These are phyloP conservation scores for Leptinotarsa tumamoca DNA, from an alignment of 2,888 invertebrate genomes.

Conservation along the genomic window DNA sequence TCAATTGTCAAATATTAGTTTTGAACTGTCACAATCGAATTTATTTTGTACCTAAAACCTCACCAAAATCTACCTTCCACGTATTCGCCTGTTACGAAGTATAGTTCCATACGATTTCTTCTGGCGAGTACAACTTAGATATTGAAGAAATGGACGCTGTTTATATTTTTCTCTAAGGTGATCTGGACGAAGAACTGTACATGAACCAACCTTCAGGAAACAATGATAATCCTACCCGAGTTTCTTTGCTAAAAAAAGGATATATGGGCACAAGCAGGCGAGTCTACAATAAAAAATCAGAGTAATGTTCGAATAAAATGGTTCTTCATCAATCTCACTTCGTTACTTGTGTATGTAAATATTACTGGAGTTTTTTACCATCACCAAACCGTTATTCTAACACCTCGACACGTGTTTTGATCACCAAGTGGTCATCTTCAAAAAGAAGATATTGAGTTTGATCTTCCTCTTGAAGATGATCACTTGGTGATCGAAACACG, in stretches of 20 bases:
- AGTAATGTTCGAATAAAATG: background rate
- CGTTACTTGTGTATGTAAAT: background rate
- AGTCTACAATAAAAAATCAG: background rate
- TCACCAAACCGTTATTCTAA: too few species aligned
- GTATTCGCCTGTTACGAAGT: conserved; percentile 47
- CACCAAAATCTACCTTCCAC: conserved; percentile 25
- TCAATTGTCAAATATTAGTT: too few species aligned
- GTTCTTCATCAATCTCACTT: background rate
- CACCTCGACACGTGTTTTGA: too few species aligned
- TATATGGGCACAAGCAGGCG: background rate
- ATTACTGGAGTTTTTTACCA: too few species aligned
- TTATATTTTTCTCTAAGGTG: conserved; percentile 53
- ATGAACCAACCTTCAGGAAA: conserved; percentile 27
- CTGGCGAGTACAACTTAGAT: conserved; percentile 46
- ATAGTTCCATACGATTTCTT: conserved; percentile 48
- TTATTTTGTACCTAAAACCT: too few species aligned
- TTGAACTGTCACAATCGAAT: too few species aligned
- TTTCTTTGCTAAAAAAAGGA: background rate
- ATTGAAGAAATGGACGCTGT: conserved; percentile 53
- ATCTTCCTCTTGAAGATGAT: too few species aligned
- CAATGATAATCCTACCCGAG: background rate
- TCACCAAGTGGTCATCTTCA: too few species aligned
- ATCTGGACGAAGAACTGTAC: conserved; percentile 51
- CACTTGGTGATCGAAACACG: too few species aligned
- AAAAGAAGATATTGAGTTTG: too few species aligned